Percentiles rank a stretch among this genome's conserved stretches.
phyloP scores from a whole-genome alignment of 2,888 invertebrate genomes.

The Dynastes hyllus region DNA sequence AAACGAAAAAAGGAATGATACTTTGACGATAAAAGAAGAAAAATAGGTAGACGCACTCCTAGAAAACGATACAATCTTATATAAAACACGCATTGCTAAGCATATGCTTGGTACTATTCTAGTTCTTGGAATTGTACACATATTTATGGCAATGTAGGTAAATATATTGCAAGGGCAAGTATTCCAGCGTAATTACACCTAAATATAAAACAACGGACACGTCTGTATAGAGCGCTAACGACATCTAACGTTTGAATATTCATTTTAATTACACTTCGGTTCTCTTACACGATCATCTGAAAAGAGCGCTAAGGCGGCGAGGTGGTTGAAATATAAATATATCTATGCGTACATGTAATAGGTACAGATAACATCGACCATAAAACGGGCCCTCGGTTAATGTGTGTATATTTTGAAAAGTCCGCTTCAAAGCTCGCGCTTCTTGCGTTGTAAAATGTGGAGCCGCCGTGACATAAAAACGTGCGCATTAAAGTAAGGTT shows the following conservation, averaged over 20 bases:
- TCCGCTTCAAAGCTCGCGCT: constrained; percentile 36
- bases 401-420: constrained; percentile 38
- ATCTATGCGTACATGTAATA: constrained; percentile 39
- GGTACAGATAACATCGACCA: constrained; percentile 42
- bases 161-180: constrained; percentile 8
- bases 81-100: neutral
- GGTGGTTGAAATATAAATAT: constrained; percentile 41
- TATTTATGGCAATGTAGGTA: neutral
- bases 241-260: constrained; percentile 45
- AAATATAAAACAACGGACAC: constrained; percentile 42
- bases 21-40: neutral
- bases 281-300: constrained; percentile 20
- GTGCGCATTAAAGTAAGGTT: constrained; percentile 32
- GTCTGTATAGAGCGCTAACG: constrained; percentile 15
- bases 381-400: constrained; percentile 44
- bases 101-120: neutral
- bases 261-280: constrained; percentile 32
- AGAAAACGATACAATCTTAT: neutral
- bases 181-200: constrained; percentile 29
- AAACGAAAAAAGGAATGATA: neutral
- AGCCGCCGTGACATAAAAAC: constrained; percentile 44
- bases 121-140: neutral
- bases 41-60: neutral
- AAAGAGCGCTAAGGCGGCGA: constrained; percentile 15
- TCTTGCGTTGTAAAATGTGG: constrained; percentile 32